Conservation (phyloP, 2,888 invertebrate species). For the Aproaerema taeniolella region DNA sequence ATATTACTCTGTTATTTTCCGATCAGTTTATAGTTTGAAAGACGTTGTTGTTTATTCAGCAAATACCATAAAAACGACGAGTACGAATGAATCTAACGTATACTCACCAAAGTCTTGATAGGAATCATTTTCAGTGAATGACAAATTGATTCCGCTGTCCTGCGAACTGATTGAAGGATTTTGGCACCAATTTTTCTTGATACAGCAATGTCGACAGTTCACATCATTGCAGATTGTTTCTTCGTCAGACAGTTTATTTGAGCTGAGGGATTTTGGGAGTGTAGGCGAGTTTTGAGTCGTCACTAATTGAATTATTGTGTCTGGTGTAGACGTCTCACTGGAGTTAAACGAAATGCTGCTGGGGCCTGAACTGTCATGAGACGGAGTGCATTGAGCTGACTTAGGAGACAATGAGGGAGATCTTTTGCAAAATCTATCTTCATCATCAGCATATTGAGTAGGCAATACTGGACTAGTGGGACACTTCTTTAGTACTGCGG, state of each 20-base stretch:
- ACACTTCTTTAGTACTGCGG: constrained; percentile 48
- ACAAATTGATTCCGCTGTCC: constrained; percentile 87
- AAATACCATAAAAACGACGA: neutral
- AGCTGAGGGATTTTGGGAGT: constrained; percentile 73
- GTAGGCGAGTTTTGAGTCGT: constrained; percentile 58
- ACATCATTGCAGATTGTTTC: constrained; percentile 66
- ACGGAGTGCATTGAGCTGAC: constrained; percentile 62
- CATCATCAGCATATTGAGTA: constrained; percentile 46
- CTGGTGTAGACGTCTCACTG: constrained; percentile 72
- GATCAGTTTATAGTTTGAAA: too few relatives aligned
- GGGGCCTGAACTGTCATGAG: constrained; percentile 60
- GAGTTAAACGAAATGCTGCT: constrained; percentile 72
- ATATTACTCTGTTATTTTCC: too few relatives aligned
- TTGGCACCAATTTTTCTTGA: constrained; percentile 79
- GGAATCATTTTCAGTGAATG: constrained; percentile 83
- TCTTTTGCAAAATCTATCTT: constrained; percentile 44
- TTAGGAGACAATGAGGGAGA: constrained; percentile 60
- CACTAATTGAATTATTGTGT: constrained; percentile 70
- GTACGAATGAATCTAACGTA: neutral
- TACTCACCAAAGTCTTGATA: constrained; percentile 65
- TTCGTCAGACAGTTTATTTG: constrained; percentile 78
- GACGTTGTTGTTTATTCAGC: too few relatives aligned
- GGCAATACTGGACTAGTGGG: constrained; percentile 67
- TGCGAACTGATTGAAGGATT: constrained; percentile 85
- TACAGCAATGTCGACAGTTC: constrained; percentile 63